Conservation (phyloP, 2,797 vertebrate species). For the Sebastolobus altivelis region DNA sequence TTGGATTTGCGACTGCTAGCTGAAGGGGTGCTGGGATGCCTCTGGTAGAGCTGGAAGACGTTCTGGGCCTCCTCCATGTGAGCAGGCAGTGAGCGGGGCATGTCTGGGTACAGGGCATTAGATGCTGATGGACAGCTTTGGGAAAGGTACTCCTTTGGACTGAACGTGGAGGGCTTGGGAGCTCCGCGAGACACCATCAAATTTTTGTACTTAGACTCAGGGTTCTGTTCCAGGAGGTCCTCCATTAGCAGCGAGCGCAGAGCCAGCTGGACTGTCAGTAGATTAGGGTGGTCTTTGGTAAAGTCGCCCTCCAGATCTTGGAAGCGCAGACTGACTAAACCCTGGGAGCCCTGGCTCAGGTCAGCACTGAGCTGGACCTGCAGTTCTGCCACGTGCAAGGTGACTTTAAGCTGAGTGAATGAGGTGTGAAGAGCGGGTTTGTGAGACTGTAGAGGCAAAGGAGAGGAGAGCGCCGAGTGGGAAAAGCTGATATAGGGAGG, state of each 20-base stretch:
- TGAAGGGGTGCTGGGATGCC: slow-evolving; percentile 87
- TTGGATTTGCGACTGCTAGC: slow-evolving; percentile 83
- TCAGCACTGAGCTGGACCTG: slow-evolving; percentile 95
- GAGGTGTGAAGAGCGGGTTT: slow-evolving; percentile 74
- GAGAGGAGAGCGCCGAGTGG: slow-evolving; percentile 79
- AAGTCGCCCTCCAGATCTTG: slow-evolving; percentile 96
- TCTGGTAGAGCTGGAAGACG: slow-evolving; percentile 97
- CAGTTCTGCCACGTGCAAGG: slow-evolving; percentile 91
- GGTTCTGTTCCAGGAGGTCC: slow-evolving; percentile 93
- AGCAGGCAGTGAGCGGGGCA: slow-evolving; percentile 96
- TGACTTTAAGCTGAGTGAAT: slow-evolving; percentile 94
- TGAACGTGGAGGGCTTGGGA: slow-evolving; percentile 92
- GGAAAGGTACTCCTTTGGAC: slow-evolving; percentile 95
- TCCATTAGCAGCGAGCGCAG: slow-evolving; percentile 96
- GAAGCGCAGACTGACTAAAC: slow-evolving; percentile 94
- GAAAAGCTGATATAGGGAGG: slow-evolving; percentile 76
- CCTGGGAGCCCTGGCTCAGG: slow-evolving; percentile 94
- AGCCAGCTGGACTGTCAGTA: slow-evolving; percentile 91
- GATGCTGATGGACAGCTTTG: slow-evolving; percentile 94
- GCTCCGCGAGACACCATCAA: slow-evolving; percentile 97
- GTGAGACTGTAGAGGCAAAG: slow-evolving; percentile 78
- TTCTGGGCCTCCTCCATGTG: slow-evolving; percentile 98
- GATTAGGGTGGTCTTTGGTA: slow-evolving; percentile 93
- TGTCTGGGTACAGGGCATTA: slow-evolving; percentile 92
- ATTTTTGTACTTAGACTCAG: slow-evolving; percentile 94